These are phyloP conservation scores for Chrysomallon squamiferum DNA, from an alignment of 1,140 invertebrate genomes.

Conservation along the genomic window DNA sequence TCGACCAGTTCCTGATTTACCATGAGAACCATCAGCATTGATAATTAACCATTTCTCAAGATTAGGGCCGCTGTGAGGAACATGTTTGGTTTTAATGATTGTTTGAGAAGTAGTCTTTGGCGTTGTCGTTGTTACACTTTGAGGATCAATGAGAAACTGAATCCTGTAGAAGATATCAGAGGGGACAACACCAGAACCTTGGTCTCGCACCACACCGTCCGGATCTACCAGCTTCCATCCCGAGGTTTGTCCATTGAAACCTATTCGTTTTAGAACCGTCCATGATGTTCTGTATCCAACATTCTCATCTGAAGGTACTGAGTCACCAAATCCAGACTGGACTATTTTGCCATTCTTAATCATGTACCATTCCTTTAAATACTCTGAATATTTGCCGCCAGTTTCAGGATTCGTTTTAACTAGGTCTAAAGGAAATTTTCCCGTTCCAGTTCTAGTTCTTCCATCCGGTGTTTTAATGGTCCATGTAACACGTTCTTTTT, in stretches of 20 bases:
- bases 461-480: constrained; percentile 22
- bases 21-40: not conserved
- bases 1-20: not conserved
- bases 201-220: not conserved
- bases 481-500: constrained; percentile 5
- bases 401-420: not conserved
- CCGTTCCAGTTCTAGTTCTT: constrained; percentile 2
- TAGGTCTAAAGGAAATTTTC: constrained; percentile 3
- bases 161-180: not conserved
- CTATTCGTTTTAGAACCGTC: not conserved
- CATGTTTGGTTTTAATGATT: too few species aligned
- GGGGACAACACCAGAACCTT: constrained; percentile 6
- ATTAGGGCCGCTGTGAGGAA: too few species aligned
- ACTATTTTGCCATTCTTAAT: constrained; percentile 1
- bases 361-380: constrained; percentile 1
- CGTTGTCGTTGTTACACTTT: too few species aligned
- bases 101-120: too few species aligned
- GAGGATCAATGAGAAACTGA: too few species aligned
- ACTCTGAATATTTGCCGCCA: too few species aligned
- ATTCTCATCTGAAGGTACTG: not conserved
- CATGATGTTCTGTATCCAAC: not conserved
- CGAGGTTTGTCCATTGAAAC: not conserved
- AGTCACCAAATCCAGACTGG: not conserved
- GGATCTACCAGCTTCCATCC: constrained; percentile 7
- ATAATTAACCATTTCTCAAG: not conserved